Base-by-base conservation (phyloP, 2,797 vertebrate genomes). In the Muscicapa striata region DNA sequence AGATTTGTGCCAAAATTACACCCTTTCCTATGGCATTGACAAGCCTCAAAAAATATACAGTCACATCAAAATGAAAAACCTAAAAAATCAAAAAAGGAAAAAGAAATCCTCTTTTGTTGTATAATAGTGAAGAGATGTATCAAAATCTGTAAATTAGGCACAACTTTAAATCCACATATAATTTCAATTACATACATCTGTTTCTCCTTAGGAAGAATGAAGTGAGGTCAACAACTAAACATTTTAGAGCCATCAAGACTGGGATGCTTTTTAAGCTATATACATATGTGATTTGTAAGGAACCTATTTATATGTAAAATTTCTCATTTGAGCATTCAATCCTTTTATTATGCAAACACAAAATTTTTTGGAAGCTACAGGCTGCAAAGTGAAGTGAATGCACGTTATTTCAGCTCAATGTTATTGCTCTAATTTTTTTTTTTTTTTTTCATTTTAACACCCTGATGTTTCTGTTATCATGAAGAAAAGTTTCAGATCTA, bases 181-280 rank as follows among this genome's bases (percentile, higher is more conserved):
- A 89, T 94, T 95, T 96, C 88, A 91, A 76, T 96, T 94, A 94
- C 74, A 86, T 48, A 62, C 96, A 96, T 95, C 94, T 96, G 95
- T 95, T 96, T 96, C 84, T 70, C 68, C 90, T 84, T 89, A 76
- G 92, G 74, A 89, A 78, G 41, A 84, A 63, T 66, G 26, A 87
- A 76, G 54, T 84, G 83, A 95, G 75, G 90, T 95, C 96, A 95
- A 92, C 84, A 94, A 26, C 72, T 75, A 84, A 92, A 88, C 55
- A 59, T 92, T 91, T 93, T 79, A 80, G 34, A 90, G 15, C 72
- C 63, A 18, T 92, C 83, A 87, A 89, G 87, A 94, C 77, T 83
- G 79, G 32, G 40, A 87, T 87, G 76, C 54, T 93, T 89, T 94
- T 94, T 82, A 93, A 95, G 64, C 86, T 70, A 91, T 91, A 81